Base-by-base conservation (phyloP, 2,113 vertebrate species). In the Bolborhynchus lineola region DNA sequence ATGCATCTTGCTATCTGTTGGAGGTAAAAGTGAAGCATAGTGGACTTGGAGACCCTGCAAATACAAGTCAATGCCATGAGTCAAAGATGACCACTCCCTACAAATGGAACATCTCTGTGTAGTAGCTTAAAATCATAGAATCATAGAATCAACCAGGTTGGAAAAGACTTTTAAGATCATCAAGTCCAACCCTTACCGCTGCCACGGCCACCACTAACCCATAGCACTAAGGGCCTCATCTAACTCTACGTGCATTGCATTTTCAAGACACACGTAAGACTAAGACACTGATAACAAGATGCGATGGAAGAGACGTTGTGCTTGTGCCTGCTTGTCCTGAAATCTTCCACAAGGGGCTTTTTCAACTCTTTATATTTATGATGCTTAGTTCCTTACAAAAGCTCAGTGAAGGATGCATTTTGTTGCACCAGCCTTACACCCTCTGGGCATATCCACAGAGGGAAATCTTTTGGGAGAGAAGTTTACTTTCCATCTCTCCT, bases 391-490 rank as follows among this genome's bases (percentile, higher is more conserved):
- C 42, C 71, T 74, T 60, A 28, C n/a, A 35, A 8, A 49, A 81
- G 25, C 26, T 70, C 41, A 41, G 19, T 16, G 18, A 86, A 59
- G 31, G 46, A 49, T 35, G 16, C 11, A 6, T 89, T 91, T 63
- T 88, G 16, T 80, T 42, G 24, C 59, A 52, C 11, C 23, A 31
- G 23, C 11, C 50, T 89, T 78, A 31, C 25, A 28, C 67, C 37
- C 24, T 63, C 50, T 37, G 18, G 12, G 20, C 49, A 18, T 1
- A 7, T 64, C 47, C 68, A 50, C 59, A 86, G 47, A 86, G 20
- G 35, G 25, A 78, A 39, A 21, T 63, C 7, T 53, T 75, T n/a
- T 20, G 11, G 31, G 11, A 16, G 0, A 0, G 26, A 14, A 11
- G 28, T 63, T 91, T 55, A 18, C 37, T 84, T 92, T 78, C 25